phyloP scores from a whole-genome alignment of 2,888 invertebrate species.

The Sphaerophoria taeniata region DNA sequence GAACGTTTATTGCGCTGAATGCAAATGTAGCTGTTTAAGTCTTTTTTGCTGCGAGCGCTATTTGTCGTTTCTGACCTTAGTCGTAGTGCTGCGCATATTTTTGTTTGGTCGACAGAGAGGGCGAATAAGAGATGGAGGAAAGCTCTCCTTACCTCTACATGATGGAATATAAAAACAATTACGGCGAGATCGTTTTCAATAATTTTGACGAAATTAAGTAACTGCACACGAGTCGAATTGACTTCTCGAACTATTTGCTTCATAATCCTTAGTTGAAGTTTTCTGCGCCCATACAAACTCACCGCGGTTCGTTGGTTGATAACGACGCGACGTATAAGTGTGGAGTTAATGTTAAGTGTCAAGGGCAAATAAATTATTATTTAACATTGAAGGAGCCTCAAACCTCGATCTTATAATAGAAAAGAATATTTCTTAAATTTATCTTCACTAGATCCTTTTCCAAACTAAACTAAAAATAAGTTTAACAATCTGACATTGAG shows the following conservation, averaged over 20 bases:
- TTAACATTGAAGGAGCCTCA: no score
- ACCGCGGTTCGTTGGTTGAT: background rate
- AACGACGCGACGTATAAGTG: background rate
- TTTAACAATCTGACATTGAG: no score
- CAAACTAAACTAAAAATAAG: no score
- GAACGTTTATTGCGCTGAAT: constrained; percentile 58
- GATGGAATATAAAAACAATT: constrained; percentile 54
- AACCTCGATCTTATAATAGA: no score
- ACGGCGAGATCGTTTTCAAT: constrained; percentile 66
- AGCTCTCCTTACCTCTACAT: background rate
- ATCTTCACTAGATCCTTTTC: no score
- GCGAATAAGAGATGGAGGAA: background rate
- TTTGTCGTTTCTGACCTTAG: constrained; percentile 69
- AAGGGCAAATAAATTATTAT: constrained; percentile 38
- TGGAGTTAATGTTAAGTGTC: constrained; percentile 24
- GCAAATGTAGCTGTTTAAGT: constrained; percentile 66
- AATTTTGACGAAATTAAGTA: constrained; percentile 63
- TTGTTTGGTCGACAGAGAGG: constrained; percentile 58
- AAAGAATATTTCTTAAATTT: no score
- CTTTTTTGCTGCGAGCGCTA: constrained; percentile 62
- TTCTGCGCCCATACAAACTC: background rate
- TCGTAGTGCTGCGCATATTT: constrained; percentile 58
- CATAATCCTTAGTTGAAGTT: constrained; percentile 25
- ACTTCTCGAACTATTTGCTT: constrained; percentile 52
- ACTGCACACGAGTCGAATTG: constrained; percentile 56